Percentiles rank a stretch among this genome's conserved stretches.
phyloP scores from a whole-genome alignment of 2,797 vertebrate species.

The Echiichthys vipera region DNA sequence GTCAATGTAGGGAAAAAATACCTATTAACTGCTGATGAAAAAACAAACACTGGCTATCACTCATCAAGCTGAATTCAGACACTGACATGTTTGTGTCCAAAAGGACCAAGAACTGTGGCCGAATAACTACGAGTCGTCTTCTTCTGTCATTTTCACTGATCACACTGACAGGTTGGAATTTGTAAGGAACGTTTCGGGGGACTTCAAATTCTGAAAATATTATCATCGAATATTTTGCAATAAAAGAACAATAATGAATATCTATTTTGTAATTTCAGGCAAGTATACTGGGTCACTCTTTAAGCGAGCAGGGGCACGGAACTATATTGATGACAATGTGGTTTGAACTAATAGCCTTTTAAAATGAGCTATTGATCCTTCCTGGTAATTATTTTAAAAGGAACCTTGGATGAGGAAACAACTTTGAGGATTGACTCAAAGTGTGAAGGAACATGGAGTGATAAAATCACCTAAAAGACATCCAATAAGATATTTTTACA shows the following conservation, averaged over 20 bases:
- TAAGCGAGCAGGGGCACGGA: conserved; percentile 26
- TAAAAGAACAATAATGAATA: conserved; percentile 52
- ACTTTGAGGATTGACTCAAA: conserved; percentile 42
- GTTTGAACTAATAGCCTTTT: conserved; percentile 71
- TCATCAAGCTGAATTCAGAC: no score
- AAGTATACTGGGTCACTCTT: conserved; percentile 39
- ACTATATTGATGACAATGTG: conserved; percentile 66
- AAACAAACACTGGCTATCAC: no score
- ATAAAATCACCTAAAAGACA: conserved; percentile 3
- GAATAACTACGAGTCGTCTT: not conserved
- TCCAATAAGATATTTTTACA: not conserved
- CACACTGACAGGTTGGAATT: not conserved
- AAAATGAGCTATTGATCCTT: conserved; percentile 75
- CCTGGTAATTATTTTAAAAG: conserved; percentile 63
- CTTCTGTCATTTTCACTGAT: not conserved
- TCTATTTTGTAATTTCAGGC: conserved; percentile 52
- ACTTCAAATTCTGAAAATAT: no score
- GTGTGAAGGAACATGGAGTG: not conserved
- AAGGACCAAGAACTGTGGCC: not conserved
- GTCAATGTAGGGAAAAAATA: no score
- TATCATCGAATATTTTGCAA: no score
- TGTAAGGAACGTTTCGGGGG: not conserved
- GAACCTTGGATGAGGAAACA: conserved; percentile 56
- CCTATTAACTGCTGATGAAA: no score
- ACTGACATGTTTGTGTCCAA: no score